Conservation (phyloP, 2,113 vertebrate genomes). For the Meriones unguiculatus region DNA sequence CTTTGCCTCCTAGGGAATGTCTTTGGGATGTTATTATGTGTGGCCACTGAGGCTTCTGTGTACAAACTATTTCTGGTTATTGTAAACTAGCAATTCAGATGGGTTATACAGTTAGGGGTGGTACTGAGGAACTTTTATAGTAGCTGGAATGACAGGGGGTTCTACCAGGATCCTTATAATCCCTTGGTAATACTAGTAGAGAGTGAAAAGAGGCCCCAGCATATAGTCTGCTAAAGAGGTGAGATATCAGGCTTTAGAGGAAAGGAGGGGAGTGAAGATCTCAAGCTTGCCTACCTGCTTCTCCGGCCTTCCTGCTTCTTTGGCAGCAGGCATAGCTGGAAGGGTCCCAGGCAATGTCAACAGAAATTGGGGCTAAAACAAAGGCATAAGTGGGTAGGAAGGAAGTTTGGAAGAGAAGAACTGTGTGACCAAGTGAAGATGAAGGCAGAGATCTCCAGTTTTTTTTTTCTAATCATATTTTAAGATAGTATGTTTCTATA, state of each 20-base stretch:
- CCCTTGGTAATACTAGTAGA: neutral
- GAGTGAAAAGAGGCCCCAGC: neutral
- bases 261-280: neutral
- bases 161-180: neutral
- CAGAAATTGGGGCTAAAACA: neutral
- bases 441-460: neutral
- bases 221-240: neutral
- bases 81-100: neutral
- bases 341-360: neutral
- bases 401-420: neutral
- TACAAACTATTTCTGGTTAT: neutral
- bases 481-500: neutral
- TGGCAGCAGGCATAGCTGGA: neutral
- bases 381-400: neutral
- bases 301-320: neutral
- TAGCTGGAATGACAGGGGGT: too few relatives aligned
- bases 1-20: neutral
- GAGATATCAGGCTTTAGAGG: neutral
- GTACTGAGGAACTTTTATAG: neutral
- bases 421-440: neutral
- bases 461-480: neutral
- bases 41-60: neutral
- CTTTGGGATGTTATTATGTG: rapidly evolving
- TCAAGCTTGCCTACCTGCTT: neutral
- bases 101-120: rapidly evolving